phyloP scores from a whole-genome alignment of 2,113 vertebrate genomes.

The Columbina picui region DNA sequence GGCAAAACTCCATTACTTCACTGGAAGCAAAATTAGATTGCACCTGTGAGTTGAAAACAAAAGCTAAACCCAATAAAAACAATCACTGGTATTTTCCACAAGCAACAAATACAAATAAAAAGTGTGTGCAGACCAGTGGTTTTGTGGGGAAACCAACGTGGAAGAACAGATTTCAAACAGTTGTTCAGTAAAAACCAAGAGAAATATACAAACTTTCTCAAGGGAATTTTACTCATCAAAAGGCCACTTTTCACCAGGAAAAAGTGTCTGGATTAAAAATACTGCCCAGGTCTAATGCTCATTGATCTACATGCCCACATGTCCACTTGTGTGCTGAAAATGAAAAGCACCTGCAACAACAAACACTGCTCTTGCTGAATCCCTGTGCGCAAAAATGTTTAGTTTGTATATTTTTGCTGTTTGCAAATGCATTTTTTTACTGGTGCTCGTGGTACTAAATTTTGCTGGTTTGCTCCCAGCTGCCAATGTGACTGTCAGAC shows the following conservation, averaged over 20 bases:
- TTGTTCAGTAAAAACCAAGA: not conserved
- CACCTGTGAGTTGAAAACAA: not conserved
- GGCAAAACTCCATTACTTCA: not conserved
- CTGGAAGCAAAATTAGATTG: not conserved
- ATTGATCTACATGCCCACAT: not conserved
- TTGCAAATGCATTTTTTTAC: not conserved
- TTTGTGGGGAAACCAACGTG: not conserved
- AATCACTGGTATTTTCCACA: not conserved
- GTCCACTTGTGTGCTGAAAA: not conserved
- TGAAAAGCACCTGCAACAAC: not conserved
- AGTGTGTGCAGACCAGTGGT: not conserved
- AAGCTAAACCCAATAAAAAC: not conserved
- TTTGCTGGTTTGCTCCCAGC: not conserved
- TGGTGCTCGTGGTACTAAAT: accelerated
- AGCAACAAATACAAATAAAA: not conserved
- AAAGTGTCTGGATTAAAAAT: not conserved
- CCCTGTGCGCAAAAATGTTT: not conserved
- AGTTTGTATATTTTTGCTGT: not conserved
- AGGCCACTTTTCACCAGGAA: not conserved
- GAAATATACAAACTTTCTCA: not conserved
- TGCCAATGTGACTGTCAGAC: not conserved
- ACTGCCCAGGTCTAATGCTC: not conserved
- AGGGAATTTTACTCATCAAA: not conserved
- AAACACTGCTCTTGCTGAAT: accelerated
- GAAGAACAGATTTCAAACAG: not conserved